Evolutionary conservation across 2,797 vertebrate species (phyloP).

Genomic region (Caiman crocodilus): DNA sequence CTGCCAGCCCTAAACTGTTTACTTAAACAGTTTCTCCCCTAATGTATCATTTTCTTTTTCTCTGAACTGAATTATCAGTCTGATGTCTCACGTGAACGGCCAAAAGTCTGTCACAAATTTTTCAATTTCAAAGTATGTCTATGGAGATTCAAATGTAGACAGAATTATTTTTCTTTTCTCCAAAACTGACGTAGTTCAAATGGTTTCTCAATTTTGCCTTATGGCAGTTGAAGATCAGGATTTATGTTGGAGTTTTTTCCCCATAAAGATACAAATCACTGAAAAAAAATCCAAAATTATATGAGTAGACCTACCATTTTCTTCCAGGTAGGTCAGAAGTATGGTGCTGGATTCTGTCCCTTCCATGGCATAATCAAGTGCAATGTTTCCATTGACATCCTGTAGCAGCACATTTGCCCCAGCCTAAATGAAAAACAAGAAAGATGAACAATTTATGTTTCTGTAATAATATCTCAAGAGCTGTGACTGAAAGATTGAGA

Average conservation of each 20-base stretch:
- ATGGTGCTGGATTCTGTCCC: slow-evolving; percentile 92
- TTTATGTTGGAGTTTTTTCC: background rate
- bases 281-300: background rate
- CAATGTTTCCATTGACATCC: slow-evolving; percentile 91
- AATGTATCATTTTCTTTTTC: background rate
- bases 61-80: background rate
- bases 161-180: background rate
- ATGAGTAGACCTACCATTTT: slow-evolving; percentile 87
- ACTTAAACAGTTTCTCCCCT: background rate
- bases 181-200: background rate
- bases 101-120: background rate
- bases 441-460: slow-evolving; percentile 19
- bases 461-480: background rate
- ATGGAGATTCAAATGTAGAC: background rate
- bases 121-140: background rate
- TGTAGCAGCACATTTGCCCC: slow-evolving; percentile 93
- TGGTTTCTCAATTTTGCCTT: background rate
- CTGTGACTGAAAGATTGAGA: background rate
- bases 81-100: background rate
- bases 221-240: background rate
- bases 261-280: background rate
- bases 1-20: background rate
- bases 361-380: slow-evolving; percentile 91
- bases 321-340: slow-evolving; percentile 91
- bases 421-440: slow-evolving; percentile 78